A percentile compares a stretch with the other conserved stretches of the same genome.
phyloP scores from a whole-genome alignment of 2,888 invertebrate genomes.

The Cataglyphis altisquamis region DNA sequence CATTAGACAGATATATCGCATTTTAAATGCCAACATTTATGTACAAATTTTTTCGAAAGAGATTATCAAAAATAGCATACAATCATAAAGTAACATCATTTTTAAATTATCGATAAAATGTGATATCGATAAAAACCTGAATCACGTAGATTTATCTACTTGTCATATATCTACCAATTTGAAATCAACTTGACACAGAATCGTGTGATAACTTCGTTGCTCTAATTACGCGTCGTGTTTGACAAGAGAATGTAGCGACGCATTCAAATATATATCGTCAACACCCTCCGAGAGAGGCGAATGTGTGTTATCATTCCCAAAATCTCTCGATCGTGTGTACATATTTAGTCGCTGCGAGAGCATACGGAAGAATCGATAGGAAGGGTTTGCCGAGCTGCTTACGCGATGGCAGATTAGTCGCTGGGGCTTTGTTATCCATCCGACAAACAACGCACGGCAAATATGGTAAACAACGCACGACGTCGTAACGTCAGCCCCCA shows the following conservation, averaged over 20 bases:
- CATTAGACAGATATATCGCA: not conserved
- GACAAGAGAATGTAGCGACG: constrained; percentile 20
- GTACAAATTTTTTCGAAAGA: not conserved
- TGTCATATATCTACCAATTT: not conserved
- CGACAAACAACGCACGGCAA: constrained; percentile 53
- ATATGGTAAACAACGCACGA: constrained; percentile 52
- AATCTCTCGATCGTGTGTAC: constrained; percentile 49
- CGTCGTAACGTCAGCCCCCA: constrained; percentile 64
- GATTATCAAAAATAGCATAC: not conserved
- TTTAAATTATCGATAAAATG: not conserved
- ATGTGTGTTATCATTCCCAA: constrained; percentile 12
- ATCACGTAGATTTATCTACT: not conserved
- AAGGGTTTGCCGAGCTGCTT: constrained; percentile 56
- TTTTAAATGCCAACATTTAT: constrained; percentile 2
- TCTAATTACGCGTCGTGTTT: not conserved
- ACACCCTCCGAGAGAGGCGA: constrained; percentile 25
- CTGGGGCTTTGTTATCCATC: constrained; percentile 54
- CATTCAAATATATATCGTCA: constrained; percentile 32
- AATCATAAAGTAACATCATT: not conserved
- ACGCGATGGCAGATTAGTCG: constrained; percentile 55
- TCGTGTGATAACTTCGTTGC: not conserved
- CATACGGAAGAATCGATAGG: constrained; percentile 51
- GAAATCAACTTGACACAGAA: not conserved
- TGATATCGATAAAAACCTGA: not conserved
- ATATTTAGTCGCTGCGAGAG: constrained; percentile 49